A percentile compares a stretch with the other conserved stretches of the same genome.
These are phyloP conservation scores for Operophtera brumata DNA, from an alignment of 2,888 invertebrate genomes.

Conservation along the genomic window DNA sequence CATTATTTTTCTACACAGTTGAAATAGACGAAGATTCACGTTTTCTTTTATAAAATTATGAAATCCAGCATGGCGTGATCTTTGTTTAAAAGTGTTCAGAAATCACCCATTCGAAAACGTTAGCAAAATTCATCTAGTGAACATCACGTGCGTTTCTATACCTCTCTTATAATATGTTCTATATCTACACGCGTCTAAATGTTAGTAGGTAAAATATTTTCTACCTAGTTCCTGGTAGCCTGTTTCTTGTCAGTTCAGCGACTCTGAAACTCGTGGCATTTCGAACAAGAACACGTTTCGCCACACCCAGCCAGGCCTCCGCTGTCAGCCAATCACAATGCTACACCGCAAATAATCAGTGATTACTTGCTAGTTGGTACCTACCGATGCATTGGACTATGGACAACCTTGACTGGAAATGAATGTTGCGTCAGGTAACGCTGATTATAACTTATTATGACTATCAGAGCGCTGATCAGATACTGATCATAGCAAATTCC, in stretches of 20 bases:
- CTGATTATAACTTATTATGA: conserved; percentile 36
- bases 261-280: conserved; percentile 47
- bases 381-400: conserved; percentile 55
- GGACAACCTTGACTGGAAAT: conserved; percentile 64
- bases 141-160: conserved; percentile 34
- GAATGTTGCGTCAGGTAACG: conserved; percentile 57
- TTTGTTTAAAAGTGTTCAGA: conserved; percentile 17
- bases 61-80: conserved; percentile 20
- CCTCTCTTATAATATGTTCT: neutral
- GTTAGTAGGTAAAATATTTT: conserved; percentile 1
- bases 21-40: too few species aligned
- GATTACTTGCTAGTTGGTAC: conserved; percentile 12
- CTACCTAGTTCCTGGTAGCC: conserved; percentile 43
- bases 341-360: conserved; percentile 56
- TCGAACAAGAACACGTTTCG: conserved; percentile 59
- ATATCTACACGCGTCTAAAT: neutral
- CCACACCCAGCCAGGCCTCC: conserved; percentile 78
- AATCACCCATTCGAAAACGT: conserved; percentile 28
- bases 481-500: conserved; percentile 16
- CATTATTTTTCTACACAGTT: too few species aligned
- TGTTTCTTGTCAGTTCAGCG: conserved; percentile 42
- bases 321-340: conserved; percentile 59
- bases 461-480: conserved; percentile 6
- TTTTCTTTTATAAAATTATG: too few species aligned
- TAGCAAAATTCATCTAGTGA: conserved; percentile 37